Evolutionary conservation across 2,797 vertebrate species (phyloP).

Genomic region (Pteropus rufus): DNA sequence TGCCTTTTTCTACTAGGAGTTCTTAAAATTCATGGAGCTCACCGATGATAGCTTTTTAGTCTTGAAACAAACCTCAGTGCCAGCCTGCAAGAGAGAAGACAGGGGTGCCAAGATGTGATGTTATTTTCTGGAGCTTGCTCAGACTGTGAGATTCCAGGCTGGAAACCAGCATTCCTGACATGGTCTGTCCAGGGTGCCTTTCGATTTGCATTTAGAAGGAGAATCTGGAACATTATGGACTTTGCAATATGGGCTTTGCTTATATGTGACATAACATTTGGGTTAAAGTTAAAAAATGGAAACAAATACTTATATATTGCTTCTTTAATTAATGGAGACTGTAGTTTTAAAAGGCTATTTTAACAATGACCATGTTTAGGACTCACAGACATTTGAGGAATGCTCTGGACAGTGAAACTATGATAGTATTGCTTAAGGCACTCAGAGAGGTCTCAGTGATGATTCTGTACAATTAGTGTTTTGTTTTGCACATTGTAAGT

Average conservation of each 20-base stretch:
- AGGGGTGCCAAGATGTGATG: background rate
- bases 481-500: conserved; percentile 16
- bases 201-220: background rate
- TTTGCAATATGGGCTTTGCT: background rate
- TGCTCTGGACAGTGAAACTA: background rate
- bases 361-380: background rate
- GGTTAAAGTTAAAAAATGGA: background rate
- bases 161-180: background rate
- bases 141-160: background rate
- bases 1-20: background rate
- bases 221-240: background rate
- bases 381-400: background rate
- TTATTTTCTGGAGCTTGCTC: background rate
- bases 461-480: background rate
- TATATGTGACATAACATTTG: background rate
- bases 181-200: background rate
- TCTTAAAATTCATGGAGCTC: background rate
- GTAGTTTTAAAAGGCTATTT: background rate
- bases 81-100: background rate
- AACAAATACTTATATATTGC: background rate
- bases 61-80: background rate
- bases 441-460: background rate
- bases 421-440: background rate
- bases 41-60: background rate
- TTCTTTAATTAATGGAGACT: background rate